Conservation (phyloP, 2,113 vertebrate genomes). For the Aix galericulata region DNA sequence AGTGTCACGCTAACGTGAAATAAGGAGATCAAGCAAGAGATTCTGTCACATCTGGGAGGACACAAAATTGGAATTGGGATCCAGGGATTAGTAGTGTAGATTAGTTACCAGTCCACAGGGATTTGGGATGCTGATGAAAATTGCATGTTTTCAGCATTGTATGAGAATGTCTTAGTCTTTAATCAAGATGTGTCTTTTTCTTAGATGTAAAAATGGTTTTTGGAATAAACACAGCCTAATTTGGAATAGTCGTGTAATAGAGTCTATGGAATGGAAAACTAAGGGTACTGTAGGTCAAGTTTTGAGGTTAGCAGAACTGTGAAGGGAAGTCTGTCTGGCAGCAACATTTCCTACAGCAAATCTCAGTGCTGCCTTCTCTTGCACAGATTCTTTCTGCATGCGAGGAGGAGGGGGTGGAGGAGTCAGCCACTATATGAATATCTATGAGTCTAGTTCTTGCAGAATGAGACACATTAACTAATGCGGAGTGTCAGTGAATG, state of each 20-base stretch:
- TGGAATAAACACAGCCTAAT: conserved; percentile 4
- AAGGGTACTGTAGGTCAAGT: conserved; percentile 35
- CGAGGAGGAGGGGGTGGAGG: not conserved
- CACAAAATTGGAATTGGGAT: not conserved
- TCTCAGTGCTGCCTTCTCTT: not conserved
- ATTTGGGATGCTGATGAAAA: conserved; percentile 1
- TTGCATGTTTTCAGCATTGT: not conserved
- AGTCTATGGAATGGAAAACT: not conserved
- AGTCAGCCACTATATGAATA: not conserved
- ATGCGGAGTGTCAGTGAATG: not conserved
- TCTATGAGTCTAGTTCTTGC: not conserved
- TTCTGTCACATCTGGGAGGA: not conserved
- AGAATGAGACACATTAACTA: rapidly evolving
- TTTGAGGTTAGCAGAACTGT: not conserved
- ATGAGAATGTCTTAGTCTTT: not conserved
- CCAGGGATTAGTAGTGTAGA: not conserved
- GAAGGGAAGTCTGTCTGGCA: conserved; percentile 19
- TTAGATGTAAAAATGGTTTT: not conserved
- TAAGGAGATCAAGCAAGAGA: not conserved
- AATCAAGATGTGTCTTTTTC: not conserved
- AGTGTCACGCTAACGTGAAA: not conserved
- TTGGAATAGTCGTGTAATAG: conserved; percentile 9
- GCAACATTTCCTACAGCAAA: not conserved
- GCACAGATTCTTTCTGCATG: not conserved
- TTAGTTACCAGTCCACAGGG: not conserved